These are phyloP conservation scores for Limonius californicus DNA, from an alignment of 1,140 invertebrate genomes.

Conservation along the genomic window DNA sequence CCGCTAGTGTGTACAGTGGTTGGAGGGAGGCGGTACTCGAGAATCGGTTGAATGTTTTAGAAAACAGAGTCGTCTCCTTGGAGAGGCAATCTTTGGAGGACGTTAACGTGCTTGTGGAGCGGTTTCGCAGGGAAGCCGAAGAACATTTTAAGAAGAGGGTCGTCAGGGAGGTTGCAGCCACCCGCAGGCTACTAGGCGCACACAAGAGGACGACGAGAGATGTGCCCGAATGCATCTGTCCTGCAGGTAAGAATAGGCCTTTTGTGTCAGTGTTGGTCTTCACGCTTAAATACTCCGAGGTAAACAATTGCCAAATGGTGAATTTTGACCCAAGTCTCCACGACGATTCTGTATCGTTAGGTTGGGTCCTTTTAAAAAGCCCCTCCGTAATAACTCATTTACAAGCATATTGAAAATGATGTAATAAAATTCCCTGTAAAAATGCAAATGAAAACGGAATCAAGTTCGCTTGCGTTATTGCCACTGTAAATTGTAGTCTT, in stretches of 20 bases:
- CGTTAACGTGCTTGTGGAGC: slow-evolving; percentile 32
- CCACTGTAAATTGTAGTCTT: too few relatives aligned
- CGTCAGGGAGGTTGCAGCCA: slow-evolving; percentile 30
- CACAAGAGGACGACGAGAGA: slow-evolving; percentile 32
- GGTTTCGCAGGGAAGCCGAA: slow-evolving; percentile 37
- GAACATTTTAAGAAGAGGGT: slow-evolving; percentile 33
- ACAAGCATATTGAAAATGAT: too few relatives aligned
- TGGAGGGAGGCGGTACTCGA: slow-evolving; percentile 38
- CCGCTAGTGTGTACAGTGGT: slow-evolving; percentile 40
- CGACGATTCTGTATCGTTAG: too few relatives aligned
- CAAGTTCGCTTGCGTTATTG: too few relatives aligned
- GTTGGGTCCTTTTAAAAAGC: too few relatives aligned
- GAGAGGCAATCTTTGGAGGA: slow-evolving; percentile 32
- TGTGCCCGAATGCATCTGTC: slow-evolving; percentile 45
- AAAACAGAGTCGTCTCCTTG: slow-evolving; percentile 36
- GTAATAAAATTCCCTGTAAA: too few relatives aligned
- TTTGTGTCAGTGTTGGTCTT: too few relatives aligned
- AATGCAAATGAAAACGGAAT: too few relatives aligned
- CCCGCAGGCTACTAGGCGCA: slow-evolving; percentile 14
- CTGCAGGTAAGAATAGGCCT: slow-evolving; percentile 45
- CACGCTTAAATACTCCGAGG: too few relatives aligned
- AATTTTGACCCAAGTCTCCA: too few relatives aligned
- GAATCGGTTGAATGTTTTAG: slow-evolving; percentile 32
- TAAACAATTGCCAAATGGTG: too few relatives aligned
- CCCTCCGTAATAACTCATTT: too few relatives aligned